A percentile compares a stretch with the other conserved stretches of the same genome.
Evolutionary conservation across 2,113 vertebrate species (phyloP).

Genomic region (Amphiprion ocellaris): DNA sequence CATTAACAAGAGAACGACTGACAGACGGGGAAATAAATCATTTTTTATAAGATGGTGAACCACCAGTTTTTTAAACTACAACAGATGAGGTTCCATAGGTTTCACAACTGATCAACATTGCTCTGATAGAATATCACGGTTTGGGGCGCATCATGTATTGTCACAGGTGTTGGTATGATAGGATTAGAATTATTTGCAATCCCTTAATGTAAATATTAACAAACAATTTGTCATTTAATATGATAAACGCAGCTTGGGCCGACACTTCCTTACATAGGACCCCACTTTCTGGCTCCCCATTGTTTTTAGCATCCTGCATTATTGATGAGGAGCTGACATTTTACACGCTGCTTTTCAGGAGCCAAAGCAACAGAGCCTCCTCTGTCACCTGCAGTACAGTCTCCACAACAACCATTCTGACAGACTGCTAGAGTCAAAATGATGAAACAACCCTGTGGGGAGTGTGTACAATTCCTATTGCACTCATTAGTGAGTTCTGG

Average conservation of each 20-base stretch:
- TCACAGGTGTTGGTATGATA: neutral
- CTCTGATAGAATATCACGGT: neutral
- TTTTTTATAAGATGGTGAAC: neutral
- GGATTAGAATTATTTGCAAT: neutral
- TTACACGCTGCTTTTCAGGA: conserved; percentile 41
- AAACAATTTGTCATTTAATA: neutral
- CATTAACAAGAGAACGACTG: conserved; percentile 48
- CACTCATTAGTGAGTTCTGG: neutral
- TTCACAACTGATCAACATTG: neutral
- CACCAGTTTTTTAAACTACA: conserved; percentile 5
- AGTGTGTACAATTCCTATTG: neutral
- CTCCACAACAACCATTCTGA: conserved; percentile 19
- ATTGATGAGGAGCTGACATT: conserved; percentile 71
- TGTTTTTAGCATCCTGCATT: conserved; percentile 62
- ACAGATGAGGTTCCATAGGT: neutral
- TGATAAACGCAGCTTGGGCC: neutral
- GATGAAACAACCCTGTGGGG: neutral
- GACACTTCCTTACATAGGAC: neutral
- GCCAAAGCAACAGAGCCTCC: conserved; percentile 21
- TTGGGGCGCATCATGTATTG: neutral
- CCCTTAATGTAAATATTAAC: neutral
- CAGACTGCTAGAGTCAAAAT: conserved; percentile 10
- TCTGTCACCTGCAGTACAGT: conserved; percentile 48
- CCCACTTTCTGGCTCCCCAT: conserved; percentile 11
- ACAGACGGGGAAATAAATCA: conserved; percentile 31